Conservation (phyloP, 1,140 invertebrate genomes). For the Drosophila mayri region DNA sequence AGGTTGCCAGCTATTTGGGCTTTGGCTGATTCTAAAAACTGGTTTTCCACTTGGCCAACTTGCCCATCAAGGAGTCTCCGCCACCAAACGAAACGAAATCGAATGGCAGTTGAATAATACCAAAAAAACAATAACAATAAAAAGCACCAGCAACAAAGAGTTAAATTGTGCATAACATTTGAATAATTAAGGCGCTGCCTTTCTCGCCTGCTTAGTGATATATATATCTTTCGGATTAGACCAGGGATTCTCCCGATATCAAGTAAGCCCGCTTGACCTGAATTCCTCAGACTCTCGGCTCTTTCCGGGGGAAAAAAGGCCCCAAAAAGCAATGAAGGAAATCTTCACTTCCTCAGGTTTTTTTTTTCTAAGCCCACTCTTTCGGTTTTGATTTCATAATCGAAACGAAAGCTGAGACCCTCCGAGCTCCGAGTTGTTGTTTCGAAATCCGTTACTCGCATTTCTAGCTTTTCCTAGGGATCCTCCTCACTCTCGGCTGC, state of each 20-base stretch:
- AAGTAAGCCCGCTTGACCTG: conserved; percentile 54
- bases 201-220: conserved; percentile 46
- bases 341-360: conserved; percentile 17
- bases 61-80: conserved; percentile 76
- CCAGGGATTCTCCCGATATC: conserved; percentile 30
- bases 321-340: conserved; percentile 25
- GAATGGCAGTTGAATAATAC: conserved; percentile 66
- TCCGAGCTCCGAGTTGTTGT: conserved; percentile 10
- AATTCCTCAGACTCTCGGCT: conserved; percentile 40
- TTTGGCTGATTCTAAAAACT: conserved; percentile 68
- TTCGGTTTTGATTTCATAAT: conserved; percentile 47
- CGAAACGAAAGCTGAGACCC: conserved; percentile 45
- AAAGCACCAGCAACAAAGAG: conserved; percentile 33
- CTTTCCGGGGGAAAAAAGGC: conserved; percentile 25
- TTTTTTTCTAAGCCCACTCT: conserved; percentile 12
- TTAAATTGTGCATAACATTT: conserved; percentile 65
- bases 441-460: conserved; percentile 48
- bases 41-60: conserved; percentile 73
- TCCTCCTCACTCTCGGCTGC: conserved; percentile 21
- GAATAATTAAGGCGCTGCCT: conserved; percentile 47
- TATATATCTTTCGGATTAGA: conserved; percentile 22
- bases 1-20: conserved; percentile 44
- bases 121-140: conserved; percentile 25
- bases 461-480: conserved; percentile 41
- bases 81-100: conserved; percentile 59